phyloP scores from a whole-genome alignment of 1,140 invertebrate genomes.

The Luehdorfia chinensis region DNA sequence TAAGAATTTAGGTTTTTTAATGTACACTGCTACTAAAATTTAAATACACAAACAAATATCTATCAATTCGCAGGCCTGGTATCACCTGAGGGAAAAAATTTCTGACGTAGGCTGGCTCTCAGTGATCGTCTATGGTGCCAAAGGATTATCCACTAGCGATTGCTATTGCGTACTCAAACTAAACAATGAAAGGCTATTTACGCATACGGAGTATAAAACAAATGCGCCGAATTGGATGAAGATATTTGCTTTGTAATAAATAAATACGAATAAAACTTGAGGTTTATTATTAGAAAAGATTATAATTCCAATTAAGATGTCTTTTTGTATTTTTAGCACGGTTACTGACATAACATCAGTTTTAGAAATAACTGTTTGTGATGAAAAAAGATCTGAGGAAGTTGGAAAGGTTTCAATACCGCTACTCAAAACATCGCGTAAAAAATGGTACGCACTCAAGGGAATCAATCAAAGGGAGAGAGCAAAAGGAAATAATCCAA shows the following conservation, averaged over 20 bases:
- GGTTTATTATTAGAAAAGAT: no score
- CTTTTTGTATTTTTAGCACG: conserved; percentile 81
- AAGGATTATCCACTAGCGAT: conserved; percentile 90
- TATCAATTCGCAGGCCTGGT: conserved; percentile 78
- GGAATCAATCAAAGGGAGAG: conserved; percentile 91
- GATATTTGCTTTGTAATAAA: conserved; percentile 94
- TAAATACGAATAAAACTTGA: no score
- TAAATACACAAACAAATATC: no score
- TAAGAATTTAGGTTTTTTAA: neutral
- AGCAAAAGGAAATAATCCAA: conserved; percentile 87
- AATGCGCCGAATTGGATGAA: conserved; percentile 97
- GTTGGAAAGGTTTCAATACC: conserved; percentile 95
- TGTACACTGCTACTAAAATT: no score
- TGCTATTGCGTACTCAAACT: conserved; percentile 96
- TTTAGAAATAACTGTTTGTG: conserved; percentile 95
- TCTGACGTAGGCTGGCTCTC: conserved; percentile 90
- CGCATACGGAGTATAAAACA: conserved; percentile 98
- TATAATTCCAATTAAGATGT: no score
- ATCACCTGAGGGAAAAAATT: conserved; percentile 82
- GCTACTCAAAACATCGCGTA: conserved; percentile 89
- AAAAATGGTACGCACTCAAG: conserved; percentile 97
- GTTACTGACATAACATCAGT: conserved; percentile 97
- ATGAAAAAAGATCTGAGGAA: conserved; percentile 98
- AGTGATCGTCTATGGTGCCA: conserved; percentile 91
- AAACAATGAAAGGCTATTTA: conserved; percentile 94